Evolutionary conservation across 2,888 invertebrate genomes (phyloP).

Genomic region (Adelphocoris suturalis): DNA sequence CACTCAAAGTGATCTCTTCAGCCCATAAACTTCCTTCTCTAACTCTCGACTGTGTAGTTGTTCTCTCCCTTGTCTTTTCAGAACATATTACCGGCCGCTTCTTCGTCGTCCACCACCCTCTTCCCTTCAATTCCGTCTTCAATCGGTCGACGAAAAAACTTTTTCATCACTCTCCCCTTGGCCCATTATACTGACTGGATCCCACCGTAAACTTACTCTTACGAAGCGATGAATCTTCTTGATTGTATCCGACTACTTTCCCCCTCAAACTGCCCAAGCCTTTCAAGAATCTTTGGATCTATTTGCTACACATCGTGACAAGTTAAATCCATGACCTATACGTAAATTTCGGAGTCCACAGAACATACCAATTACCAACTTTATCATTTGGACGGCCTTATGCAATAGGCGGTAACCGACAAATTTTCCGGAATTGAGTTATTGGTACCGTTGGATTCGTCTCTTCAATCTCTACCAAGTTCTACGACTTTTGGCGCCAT

Average conservation of each 20-base stretch:
- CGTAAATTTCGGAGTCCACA: no score
- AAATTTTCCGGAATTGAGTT: no score
- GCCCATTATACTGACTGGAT: not conserved
- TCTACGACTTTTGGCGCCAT: no score
- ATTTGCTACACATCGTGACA: no score
- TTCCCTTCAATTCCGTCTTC: not conserved
- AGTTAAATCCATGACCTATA: no score
- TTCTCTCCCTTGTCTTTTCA: slow-evolving; percentile 39
- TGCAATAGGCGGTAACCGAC: no score
- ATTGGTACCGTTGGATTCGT: no score
- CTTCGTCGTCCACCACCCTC: not conserved
- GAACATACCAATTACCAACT: no score
- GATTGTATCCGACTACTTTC: not conserved
- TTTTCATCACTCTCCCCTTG: slow-evolving; percentile 25
- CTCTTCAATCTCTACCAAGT: no score
- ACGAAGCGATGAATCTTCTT: not conserved
- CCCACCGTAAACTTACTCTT: not conserved
- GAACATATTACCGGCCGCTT: not conserved
- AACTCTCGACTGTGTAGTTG: slow-evolving; percentile 23
- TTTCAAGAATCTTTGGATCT: not conserved
- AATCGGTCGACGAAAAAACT: not conserved
- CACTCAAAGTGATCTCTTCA: slow-evolving; percentile 65
- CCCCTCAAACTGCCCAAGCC: not conserved
- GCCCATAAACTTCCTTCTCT: slow-evolving; percentile 61
- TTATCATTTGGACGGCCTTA: no score